Conservation (phyloP, 2,113 vertebrate species). For the Corydoras sp. region DNA sequence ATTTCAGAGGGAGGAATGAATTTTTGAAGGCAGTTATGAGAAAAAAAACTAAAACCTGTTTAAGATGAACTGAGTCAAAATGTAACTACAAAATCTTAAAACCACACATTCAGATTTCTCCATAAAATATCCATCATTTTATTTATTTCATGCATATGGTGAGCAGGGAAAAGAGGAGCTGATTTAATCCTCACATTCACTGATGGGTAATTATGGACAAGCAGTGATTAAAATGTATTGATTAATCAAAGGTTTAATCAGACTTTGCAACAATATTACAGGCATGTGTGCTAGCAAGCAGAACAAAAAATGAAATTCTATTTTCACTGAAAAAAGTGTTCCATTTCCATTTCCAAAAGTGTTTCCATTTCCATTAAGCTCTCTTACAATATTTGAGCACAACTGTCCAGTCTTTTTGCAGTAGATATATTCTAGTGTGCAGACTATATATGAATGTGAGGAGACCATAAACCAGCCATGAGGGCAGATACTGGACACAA, state of each 20-base stretch:
- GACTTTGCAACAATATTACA: too few species aligned
- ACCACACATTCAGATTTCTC: slow-evolving; percentile 12
- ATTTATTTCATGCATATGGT: slow-evolving; percentile 36
- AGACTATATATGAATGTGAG: slow-evolving; percentile 7
- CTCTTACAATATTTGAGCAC: neutral
- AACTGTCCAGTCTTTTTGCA: neutral
- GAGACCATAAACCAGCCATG: slow-evolving; percentile 21
- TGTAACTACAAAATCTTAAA: neutral
- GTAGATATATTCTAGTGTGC: neutral
- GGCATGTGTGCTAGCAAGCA: too few species aligned
- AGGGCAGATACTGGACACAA: slow-evolving; percentile 7
- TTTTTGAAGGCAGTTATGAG: too few species aligned
- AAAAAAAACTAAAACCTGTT: too few species aligned
- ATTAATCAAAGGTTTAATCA: slow-evolving; percentile 9
- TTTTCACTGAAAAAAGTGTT: too few species aligned
- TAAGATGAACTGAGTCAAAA: too few species aligned
- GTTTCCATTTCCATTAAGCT: neutral
- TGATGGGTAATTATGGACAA: slow-evolving; percentile 15
- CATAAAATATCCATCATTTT: slow-evolving; percentile 39
- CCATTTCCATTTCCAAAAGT: too few species aligned
- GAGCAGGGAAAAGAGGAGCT: slow-evolving; percentile 10
- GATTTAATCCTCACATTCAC: slow-evolving; percentile 32
- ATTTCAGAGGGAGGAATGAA: too few species aligned
- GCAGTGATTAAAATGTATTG: slow-evolving; percentile 27
- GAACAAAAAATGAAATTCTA: too few species aligned